These are phyloP conservation scores for Caiman crocodilus DNA, from an alignment of 2,797 vertebrate species.

Conservation along the genomic window DNA sequence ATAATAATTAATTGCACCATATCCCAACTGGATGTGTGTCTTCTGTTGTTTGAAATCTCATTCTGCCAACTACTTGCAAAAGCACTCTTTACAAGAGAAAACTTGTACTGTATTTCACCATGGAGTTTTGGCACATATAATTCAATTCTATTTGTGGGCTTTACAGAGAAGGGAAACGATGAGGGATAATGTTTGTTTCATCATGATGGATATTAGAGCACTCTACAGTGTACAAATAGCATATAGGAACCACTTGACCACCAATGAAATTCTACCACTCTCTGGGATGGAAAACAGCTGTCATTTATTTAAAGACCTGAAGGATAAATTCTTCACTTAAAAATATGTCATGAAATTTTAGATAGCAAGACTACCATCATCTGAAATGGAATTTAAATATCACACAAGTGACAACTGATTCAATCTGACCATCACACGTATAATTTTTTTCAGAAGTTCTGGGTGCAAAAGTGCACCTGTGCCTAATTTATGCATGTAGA, in stretches of 20 bases:
- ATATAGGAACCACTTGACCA: neutral
- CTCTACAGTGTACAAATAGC: neutral
- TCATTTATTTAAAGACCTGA: slow-evolving; percentile 42
- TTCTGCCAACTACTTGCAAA: neutral
- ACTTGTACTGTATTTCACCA: neutral
- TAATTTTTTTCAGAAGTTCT: slow-evolving; percentile 57
- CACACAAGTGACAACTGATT: slow-evolving; percentile 49
- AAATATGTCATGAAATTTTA: slow-evolving; percentile 39
- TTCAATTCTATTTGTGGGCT: neutral
- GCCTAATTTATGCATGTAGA: slow-evolving; percentile 34
- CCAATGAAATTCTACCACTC: neutral
- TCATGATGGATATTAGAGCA: neutral
- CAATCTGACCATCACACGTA: neutral
- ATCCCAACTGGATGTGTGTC: neutral
- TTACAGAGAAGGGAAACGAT: slow-evolving; percentile 11
- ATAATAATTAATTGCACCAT: slow-evolving; percentile 40
- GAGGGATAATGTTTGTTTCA: neutral
- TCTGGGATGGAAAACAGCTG: slow-evolving; percentile 35
- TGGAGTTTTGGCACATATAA: slow-evolving; percentile 15
- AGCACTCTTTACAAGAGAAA: neutral
- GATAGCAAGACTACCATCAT: neutral
- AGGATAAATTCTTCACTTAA: slow-evolving; percentile 25
- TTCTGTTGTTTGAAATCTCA: neutral
- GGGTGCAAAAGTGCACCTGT: slow-evolving; percentile 45
- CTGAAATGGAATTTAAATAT: slow-evolving; percentile 61